Percentiles rank a stretch among this genome's conserved stretches.
Conservation (phyloP, 2,888 invertebrate species). For the Leptogaster cylindrica region DNA sequence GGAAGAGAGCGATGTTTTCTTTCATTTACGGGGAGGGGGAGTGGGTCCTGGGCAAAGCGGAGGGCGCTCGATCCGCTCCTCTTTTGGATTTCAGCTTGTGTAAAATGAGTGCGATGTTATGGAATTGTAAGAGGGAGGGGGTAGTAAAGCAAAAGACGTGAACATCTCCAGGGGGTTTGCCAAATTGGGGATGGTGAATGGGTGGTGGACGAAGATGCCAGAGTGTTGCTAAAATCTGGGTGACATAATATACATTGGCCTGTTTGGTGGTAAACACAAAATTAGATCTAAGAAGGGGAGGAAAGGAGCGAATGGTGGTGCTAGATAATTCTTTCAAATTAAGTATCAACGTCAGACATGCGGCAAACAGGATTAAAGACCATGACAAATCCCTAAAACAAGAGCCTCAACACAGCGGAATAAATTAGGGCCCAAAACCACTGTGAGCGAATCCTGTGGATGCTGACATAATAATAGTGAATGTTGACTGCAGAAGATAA, state of each 20-base stretch:
- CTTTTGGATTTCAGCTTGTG: too few species aligned
- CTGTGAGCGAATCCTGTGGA: neutral
- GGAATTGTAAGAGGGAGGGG: neutral
- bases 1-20: neutral
- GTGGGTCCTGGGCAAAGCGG: neutral
- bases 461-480: neutral
- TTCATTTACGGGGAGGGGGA: neutral
- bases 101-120: neutral
- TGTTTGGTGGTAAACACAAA: too few species aligned
- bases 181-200: too few species aligned
- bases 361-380: constrained; percentile 26
- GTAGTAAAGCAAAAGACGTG: too few species aligned
- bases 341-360: constrained; percentile 29
- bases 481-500: too few species aligned
- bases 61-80: too few species aligned
- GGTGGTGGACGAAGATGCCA: too few species aligned
- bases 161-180: too few species aligned
- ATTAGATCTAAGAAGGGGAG: too few species aligned
- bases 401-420: neutral
- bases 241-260: too few species aligned
- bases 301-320: neutral
- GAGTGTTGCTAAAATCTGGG: too few species aligned
- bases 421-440: neutral
- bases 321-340: constrained; percentile 32
- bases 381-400: constrained; percentile 20